Conservation (phyloP, 2,888 invertebrate species). For the Choreutis nemorana region DNA sequence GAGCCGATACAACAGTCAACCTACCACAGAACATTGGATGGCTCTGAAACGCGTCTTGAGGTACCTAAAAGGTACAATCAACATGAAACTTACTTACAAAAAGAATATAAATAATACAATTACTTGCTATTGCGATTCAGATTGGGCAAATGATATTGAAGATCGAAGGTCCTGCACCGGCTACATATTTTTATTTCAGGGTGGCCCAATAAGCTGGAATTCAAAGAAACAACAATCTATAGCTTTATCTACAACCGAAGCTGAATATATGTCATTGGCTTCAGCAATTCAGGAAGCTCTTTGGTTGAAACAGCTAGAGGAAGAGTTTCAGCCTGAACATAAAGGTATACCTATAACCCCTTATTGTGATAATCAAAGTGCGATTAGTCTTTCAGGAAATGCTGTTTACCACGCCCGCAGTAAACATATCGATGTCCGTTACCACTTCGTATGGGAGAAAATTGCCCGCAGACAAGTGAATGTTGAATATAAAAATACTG, state of each 20-base stretch:
- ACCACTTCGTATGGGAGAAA: slow-evolving; percentile 11
- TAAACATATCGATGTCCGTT: slow-evolving; percentile 13
- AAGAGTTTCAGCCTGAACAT: slow-evolving; percentile 10
- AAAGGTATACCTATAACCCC: slow-evolving; percentile 7
- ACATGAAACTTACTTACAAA: slow-evolving; percentile 7
- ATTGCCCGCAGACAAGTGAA: slow-evolving; percentile 8
- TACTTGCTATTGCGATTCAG: slow-evolving; percentile 15
- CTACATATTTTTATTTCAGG: slow-evolving; percentile 16
- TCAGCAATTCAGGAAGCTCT: slow-evolving; percentile 13
- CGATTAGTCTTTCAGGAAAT: slow-evolving; percentile 12
- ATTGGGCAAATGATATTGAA: slow-evolving; percentile 13
- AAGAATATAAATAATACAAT: slow-evolving; percentile 9
- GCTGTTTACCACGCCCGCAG: slow-evolving; percentile 14
- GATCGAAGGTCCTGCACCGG: slow-evolving; percentile 16
- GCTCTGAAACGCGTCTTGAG: slow-evolving; percentile 13
- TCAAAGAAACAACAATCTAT: slow-evolving; percentile 15
- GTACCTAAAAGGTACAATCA: slow-evolving; percentile 13
- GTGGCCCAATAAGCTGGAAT: slow-evolving; percentile 16
- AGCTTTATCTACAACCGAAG: slow-evolving; percentile 15
- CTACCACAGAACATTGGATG: slow-evolving; percentile 11
- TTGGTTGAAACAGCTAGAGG: slow-evolving; percentile 12
- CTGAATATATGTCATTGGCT: slow-evolving; percentile 15
- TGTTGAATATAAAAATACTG: slow-evolving; percentile 12
- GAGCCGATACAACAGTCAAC: slow-evolving; percentile 13
- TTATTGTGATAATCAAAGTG: slow-evolving; percentile 15